A percentile compares a stretch with the other conserved stretches of the same genome.
Conservation (phyloP, 1,140 invertebrate species). For the Formica selysi region DNA sequence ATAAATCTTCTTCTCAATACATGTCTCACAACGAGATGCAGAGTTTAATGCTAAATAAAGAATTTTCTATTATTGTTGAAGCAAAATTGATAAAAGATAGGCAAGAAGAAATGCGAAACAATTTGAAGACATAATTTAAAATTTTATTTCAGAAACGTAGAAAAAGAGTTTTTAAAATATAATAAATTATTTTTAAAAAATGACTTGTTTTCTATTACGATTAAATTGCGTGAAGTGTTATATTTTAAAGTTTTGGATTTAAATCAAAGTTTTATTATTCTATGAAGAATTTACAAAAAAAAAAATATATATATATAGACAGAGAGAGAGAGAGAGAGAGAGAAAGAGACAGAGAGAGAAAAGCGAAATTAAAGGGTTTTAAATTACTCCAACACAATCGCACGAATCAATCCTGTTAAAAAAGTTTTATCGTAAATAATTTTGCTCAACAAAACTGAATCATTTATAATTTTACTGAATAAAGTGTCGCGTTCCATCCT, state of each 20-base stretch:
- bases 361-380: background rate
- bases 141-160: background rate
- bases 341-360: no score
- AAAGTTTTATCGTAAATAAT: background rate
- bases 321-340: no score
- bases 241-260: background rate
- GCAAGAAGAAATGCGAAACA: background rate
- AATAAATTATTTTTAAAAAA: background rate
- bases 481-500: background rate
- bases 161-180: background rate
- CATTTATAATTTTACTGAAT: background rate
- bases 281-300: background rate
- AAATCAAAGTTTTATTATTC: background rate
- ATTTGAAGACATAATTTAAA: background rate
- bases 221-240: background rate
- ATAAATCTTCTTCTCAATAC: constrained; percentile 11
- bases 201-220: background rate
- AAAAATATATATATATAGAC: no score
- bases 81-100: background rate
- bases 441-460: background rate
- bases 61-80: background rate
- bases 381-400: background rate
- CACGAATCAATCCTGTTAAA: background rate
- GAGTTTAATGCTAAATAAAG: background rate
- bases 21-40: background rate